These are phyloP conservation scores for Littorina saxatilis DNA, from an alignment of 1,140 invertebrate genomes.

Conservation along the genomic window DNA sequence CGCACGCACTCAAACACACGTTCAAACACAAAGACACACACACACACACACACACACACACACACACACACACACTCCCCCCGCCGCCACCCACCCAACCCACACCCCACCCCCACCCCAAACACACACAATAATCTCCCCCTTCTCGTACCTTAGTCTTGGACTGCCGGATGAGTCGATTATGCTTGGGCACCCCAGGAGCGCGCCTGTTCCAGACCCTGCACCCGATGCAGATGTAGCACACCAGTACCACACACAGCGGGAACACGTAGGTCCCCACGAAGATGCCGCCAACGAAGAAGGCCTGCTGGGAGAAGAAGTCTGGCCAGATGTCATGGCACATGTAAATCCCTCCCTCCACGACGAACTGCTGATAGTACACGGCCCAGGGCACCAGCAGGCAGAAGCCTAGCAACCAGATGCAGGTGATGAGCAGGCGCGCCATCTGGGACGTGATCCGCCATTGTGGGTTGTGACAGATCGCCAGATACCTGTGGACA, in stretches of 20 bases:
- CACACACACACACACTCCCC: too few relatives aligned
- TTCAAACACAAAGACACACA: too few relatives aligned
- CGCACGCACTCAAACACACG: too few relatives aligned
- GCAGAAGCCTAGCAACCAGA: conserved; percentile 90
- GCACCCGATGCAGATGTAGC: conserved; percentile 95
- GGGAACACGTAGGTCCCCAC: conserved; percentile 94
- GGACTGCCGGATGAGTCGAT: conserved; percentile 71
- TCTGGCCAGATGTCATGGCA: conserved; percentile 62
- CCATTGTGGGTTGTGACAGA: conserved; percentile 94
- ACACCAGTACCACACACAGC: conserved; percentile 91
- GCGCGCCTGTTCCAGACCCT: conserved; percentile 92
- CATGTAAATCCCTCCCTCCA: conserved; percentile 41
- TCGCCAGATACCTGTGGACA: conserved; percentile 7
- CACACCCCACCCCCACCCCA: too few relatives aligned
- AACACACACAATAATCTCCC: too few relatives aligned
- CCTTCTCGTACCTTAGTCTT: too few relatives aligned
- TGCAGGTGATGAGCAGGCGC: conserved; percentile 89
- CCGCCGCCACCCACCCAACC: too few relatives aligned
- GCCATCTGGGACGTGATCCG: conserved; percentile 92
- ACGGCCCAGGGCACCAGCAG: conserved; percentile 93
- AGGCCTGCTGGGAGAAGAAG: conserved; percentile 84
- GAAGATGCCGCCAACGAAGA: conserved; percentile 93
- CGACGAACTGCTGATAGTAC: conserved; percentile 83
- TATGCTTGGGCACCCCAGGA: conserved; percentile 79
- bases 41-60: too few relatives aligned